Percentiles rank a stretch among this genome's conserved stretches.
phyloP scores from a whole-genome alignment of 2,797 vertebrate species.

The Podargus strigoides region DNA sequence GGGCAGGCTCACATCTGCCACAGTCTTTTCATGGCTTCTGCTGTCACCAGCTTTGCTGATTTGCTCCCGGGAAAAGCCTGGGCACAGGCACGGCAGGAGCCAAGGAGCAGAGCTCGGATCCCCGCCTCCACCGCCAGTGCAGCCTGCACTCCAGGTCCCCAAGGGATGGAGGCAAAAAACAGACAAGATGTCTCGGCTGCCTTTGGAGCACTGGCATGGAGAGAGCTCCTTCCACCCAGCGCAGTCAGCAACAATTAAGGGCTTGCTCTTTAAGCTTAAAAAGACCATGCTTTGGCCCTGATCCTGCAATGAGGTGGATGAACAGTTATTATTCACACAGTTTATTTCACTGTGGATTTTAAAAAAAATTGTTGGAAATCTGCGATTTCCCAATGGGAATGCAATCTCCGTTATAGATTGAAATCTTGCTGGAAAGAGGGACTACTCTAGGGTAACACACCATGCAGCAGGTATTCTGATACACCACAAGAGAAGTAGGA shows the following conservation, averaged over 20 bases:
- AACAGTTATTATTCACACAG: background rate
- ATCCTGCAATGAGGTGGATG: background rate
- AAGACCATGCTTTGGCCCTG: background rate
- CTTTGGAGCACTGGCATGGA: background rate
- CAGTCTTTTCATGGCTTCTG: conserved; percentile 16
- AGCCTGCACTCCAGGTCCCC: background rate
- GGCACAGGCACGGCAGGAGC: background rate
- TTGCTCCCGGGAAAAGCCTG: conserved; percentile 2
- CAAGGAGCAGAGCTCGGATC: background rate
- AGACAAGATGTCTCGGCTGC: background rate
- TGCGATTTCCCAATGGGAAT: background rate
- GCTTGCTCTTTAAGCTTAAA: background rate
- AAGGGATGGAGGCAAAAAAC: background rate
- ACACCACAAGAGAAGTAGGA: background rate
- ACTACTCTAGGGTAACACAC: background rate
- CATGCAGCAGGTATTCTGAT: background rate
- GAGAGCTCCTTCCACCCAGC: background rate
- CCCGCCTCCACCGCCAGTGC: background rate
- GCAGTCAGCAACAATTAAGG: background rate
- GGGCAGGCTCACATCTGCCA: conserved; percentile 29
- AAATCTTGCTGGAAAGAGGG: background rate
- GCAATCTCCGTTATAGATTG: background rate
- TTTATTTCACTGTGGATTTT: background rate
- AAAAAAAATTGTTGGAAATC: background rate
- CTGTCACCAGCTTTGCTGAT: conserved; percentile 12